phyloP scores from a whole-genome alignment of 2,797 vertebrate genomes.

The Cirrhinus molitorella region DNA sequence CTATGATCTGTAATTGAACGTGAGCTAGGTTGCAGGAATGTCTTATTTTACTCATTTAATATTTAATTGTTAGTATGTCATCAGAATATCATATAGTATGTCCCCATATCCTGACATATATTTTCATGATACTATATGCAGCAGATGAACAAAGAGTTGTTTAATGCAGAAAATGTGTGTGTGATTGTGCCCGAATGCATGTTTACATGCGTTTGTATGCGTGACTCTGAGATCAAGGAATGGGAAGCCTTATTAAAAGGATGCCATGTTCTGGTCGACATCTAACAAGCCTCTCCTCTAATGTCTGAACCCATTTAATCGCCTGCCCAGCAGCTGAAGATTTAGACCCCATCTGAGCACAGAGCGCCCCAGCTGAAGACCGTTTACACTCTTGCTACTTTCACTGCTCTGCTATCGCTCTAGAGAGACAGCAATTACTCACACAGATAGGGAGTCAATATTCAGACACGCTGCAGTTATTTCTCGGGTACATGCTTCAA shows the following conservation, averaged over 20 bases:
- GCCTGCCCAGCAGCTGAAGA: slow-evolving; percentile 12
- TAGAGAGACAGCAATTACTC: slow-evolving; percentile 27
- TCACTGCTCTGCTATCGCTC: not conserved
- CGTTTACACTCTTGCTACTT: not conserved
- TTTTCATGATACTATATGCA: not conserved
- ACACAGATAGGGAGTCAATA: slow-evolving; percentile 31
- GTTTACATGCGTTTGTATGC: slow-evolving; percentile 31
- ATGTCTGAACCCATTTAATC: slow-evolving; percentile 26
- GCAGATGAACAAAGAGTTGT: not conserved
- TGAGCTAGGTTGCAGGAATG: not conserved
- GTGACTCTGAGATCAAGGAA: slow-evolving; percentile 28
- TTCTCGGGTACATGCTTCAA: not conserved
- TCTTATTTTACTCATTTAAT: not conserved
- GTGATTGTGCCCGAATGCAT: slow-evolving; percentile 18
- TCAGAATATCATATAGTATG: not conserved
- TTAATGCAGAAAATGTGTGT: slow-evolving; percentile 11
- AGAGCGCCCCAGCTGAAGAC: not conserved
- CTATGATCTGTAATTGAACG: slow-evolving; percentile 25
- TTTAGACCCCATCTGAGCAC: slow-evolving; percentile 4
- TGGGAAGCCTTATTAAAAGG: slow-evolving; percentile 12
- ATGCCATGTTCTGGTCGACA: slow-evolving; percentile 35
- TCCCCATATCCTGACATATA: not conserved
- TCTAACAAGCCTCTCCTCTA: slow-evolving; percentile 30
- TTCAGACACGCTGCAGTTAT: slow-evolving; percentile 7
- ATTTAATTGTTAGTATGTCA: not conserved